Percentiles rank a stretch among this genome's conserved stretches.
These are phyloP conservation scores for Erpornis zantholeuca DNA, from an alignment of 2,113 vertebrate genomes.

Conservation along the genomic window DNA sequence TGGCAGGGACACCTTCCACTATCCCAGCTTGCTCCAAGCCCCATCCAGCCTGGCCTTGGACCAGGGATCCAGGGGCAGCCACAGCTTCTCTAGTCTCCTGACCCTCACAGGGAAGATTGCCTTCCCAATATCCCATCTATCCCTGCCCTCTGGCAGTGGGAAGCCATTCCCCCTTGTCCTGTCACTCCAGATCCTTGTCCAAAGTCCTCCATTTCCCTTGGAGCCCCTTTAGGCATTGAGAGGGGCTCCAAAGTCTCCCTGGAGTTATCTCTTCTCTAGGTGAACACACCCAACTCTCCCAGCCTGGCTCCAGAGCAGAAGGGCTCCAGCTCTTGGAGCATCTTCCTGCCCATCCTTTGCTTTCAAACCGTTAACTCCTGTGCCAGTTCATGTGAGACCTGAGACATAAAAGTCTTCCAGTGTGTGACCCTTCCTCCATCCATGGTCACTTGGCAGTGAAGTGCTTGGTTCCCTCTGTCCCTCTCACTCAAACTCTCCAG, in stretches of 20 bases:
- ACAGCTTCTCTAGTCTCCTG: fast-evolving
- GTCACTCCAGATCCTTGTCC: not conserved
- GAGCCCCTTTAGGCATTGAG: not conserved
- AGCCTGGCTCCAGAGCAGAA: not conserved
- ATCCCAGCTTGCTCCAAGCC: fast-evolving
- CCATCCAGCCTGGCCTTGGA: fast-evolving
- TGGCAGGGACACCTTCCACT: not conserved
- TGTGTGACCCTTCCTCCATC: not conserved
- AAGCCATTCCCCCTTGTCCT: not conserved
- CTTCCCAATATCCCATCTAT: fast-evolving
- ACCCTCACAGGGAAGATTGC: fast-evolving
- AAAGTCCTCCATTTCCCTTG: not conserved
- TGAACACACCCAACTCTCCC: too few relatives aligned
- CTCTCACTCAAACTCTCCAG: not conserved
- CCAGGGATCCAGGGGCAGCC: too few relatives aligned
- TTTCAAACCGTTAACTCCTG: not conserved
- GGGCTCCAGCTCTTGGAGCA: not conserved
- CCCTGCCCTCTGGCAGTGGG: not conserved
- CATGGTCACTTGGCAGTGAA: not conserved
- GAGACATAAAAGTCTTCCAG: not conserved
- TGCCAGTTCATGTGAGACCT: not conserved
- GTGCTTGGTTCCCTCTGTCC: not conserved
- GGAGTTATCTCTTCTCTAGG: not conserved
- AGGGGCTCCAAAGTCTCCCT: not conserved
- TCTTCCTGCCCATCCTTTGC: not conserved